Evolutionary conservation across 2,797 vertebrate species (phyloP).

Genomic region (Selene dorsalis): DNA sequence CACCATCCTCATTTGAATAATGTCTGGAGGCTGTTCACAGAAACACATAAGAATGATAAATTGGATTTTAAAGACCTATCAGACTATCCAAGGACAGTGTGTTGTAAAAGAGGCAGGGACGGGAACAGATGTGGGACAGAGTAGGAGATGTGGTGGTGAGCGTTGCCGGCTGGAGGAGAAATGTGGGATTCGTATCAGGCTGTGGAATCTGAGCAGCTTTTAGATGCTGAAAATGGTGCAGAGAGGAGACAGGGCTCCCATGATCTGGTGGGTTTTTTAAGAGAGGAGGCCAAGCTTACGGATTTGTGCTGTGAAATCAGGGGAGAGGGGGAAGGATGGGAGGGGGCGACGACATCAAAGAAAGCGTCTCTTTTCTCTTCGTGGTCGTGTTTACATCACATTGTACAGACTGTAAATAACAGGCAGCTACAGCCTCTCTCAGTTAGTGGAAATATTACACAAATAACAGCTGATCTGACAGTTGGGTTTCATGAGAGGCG

Average conservation of each 20-base stretch:
- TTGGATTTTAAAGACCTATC: slow-evolving; percentile 61
- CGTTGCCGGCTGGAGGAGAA: slow-evolving; percentile 13
- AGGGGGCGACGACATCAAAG: not conserved
- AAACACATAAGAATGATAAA: slow-evolving; percentile 63
- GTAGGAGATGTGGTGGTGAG: slow-evolving; percentile 7
- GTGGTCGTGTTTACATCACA: not conserved
- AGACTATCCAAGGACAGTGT: slow-evolving; percentile 53
- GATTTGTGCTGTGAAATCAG: slow-evolving; percentile 20
- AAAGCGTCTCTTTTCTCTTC: not conserved
- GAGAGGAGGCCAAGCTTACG: slow-evolving; percentile 6
- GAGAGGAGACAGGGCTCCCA: not conserved
- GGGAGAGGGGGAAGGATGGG: too few species aligned
- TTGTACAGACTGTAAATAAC: not conserved
- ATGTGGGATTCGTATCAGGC: slow-evolving; percentile 29
- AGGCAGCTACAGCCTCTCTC: not conserved
- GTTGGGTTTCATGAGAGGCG: not conserved
- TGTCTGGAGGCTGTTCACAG: slow-evolving; percentile 42
- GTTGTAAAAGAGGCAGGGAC: slow-evolving; percentile 27
- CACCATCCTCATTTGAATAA: slow-evolving; percentile 52
- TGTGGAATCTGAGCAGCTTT: slow-evolving; percentile 52
- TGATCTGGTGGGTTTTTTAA: slow-evolving; percentile 14
- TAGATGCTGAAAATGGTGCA: slow-evolving; percentile 26
- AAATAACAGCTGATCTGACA: not conserved
- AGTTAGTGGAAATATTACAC: not conserved
- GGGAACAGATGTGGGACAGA: slow-evolving; percentile 44